Evolutionary conservation across 2,113 vertebrate genomes (phyloP).

Genomic region (Prietella phreatophila): DNA sequence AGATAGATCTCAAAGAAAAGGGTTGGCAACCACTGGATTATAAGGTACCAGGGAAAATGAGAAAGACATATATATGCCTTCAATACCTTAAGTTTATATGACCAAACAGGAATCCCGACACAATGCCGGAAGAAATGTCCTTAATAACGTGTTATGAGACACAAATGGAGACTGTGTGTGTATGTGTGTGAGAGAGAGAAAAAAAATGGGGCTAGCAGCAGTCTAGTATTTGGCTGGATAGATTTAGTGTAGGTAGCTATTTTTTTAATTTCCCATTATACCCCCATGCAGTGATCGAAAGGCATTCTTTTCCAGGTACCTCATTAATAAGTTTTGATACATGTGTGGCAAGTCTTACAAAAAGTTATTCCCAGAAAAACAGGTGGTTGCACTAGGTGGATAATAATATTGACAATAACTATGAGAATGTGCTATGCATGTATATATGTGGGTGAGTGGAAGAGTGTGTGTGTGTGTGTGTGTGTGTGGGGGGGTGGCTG

Average conservation of each 20-base stretch:
- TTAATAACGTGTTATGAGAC: conserved; percentile 53
- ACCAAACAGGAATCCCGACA: conserved; percentile 48
- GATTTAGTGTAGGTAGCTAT: conserved; percentile 71
- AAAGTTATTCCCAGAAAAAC: conserved; percentile 62
- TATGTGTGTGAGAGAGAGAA: background rate
- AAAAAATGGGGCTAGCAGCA: conserved; percentile 24
- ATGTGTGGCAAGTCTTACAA: conserved; percentile 66
- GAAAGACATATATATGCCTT: conserved; percentile 40
- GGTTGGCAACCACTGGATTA: background rate
- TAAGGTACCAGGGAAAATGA: background rate
- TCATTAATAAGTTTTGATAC: conserved; percentile 75
- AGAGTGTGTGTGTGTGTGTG: background rate
- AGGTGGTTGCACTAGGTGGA: conserved; percentile 70
- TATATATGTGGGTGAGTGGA: conserved; percentile 13
- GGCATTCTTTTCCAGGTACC: conserved; percentile 69
- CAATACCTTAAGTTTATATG: conserved; percentile 44
- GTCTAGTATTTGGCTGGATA: conserved; percentile 63
- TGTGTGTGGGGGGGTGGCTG: background rate
- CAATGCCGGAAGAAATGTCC: conserved; percentile 42
- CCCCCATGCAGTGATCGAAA: conserved; percentile 61
- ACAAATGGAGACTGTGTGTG: conserved; percentile 31
- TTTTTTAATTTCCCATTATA: conserved; percentile 76
- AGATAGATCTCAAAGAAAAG: too few relatives aligned
- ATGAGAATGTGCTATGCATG: background rate
- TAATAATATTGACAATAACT: conserved; percentile 64